phyloP scores from a whole-genome alignment of 2,113 vertebrate species.

The Poeciliopsis occidentalis region DNA sequence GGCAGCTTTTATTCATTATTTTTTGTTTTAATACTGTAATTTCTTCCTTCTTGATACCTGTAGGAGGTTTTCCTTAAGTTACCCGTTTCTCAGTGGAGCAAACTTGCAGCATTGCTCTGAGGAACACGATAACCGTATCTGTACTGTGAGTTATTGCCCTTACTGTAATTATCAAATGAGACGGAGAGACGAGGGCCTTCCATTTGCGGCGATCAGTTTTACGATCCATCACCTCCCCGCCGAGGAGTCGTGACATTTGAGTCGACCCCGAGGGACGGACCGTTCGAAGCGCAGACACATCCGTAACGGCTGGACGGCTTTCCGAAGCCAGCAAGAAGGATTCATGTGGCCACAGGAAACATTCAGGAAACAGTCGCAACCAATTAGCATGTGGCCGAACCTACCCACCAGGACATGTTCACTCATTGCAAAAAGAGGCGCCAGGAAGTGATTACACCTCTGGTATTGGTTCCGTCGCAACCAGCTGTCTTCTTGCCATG shows the following conservation, averaged over 20 bases:
- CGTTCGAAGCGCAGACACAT: slow-evolving; percentile 48
- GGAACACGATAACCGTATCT: slow-evolving; percentile 53
- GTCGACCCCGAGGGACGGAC: slow-evolving; percentile 53
- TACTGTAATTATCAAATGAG: slow-evolving; percentile 54
- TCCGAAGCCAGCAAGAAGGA: slow-evolving; percentile 50
- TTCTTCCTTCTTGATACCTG: slow-evolving; percentile 36
- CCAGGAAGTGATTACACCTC: slow-evolving; percentile 72
- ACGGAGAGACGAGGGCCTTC: slow-evolving; percentile 27
- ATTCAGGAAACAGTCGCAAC: slow-evolving; percentile 63
- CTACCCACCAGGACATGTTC: slow-evolving; percentile 1
- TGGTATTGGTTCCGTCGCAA: slow-evolving; percentile 26
- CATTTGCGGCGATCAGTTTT: slow-evolving; percentile 61
- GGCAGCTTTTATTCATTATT: not conserved
- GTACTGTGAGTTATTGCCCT: slow-evolving; percentile 35
- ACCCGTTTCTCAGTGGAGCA: too few species aligned
- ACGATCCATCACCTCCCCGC: slow-evolving; percentile 53
- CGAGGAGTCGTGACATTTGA: slow-evolving; percentile 62
- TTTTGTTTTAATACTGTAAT: slow-evolving; percentile 41
- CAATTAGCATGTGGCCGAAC: slow-evolving; percentile 58
- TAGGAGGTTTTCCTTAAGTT: slow-evolving; percentile 12
- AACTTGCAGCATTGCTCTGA: not conserved
- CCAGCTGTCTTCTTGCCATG: slow-evolving; percentile 44
- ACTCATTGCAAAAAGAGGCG: slow-evolving; percentile 37
- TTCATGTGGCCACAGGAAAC: slow-evolving; percentile 67
- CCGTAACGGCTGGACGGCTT: slow-evolving; percentile 42